These are phyloP conservation scores for Catostylus mosaicus DNA, from an alignment of 30 jellyfish, hydroid and myxozoan species.

Conservation along the genomic window DNA sequence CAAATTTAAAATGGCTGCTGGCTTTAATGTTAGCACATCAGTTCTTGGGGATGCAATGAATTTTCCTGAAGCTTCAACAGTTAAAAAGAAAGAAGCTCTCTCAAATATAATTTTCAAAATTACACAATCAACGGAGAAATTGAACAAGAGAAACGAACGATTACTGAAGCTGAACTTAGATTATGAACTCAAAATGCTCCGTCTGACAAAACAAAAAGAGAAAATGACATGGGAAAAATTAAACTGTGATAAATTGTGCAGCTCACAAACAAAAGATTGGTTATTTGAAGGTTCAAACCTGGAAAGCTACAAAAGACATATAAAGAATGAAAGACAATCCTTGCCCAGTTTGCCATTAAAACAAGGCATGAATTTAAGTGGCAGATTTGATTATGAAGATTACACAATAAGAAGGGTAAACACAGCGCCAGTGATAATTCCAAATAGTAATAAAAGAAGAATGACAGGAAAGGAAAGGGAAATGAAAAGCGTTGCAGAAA, in stretches of 20 bases:
- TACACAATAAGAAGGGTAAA: neutral
- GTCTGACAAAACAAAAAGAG: slow-evolving; percentile 26
- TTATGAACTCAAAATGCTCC: slow-evolving; percentile 44
- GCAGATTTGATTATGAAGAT: neutral
- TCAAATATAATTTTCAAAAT: slow-evolving; percentile 54
- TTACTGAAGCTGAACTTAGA: slow-evolving; percentile 36
- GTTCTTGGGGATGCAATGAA: slow-evolving; percentile 58
- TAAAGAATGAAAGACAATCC: neutral
- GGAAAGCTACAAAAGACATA: neutral
- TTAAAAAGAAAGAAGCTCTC: slow-evolving; percentile 54
- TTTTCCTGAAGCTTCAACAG: slow-evolving; percentile 54
- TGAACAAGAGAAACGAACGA: slow-evolving; percentile 36
- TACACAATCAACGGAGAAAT: slow-evolving; percentile 62
- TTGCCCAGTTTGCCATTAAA: neutral
- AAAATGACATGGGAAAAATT: slow-evolving; percentile 20
- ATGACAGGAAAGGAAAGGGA: neutral
- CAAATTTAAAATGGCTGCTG: neutral
- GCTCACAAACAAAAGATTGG: slow-evolving; percentile 21
- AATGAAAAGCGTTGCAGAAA: neutral
- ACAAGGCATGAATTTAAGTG: neutral
- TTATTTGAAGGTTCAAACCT: neutral
- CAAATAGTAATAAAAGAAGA: neutral
- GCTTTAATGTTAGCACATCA: neutral
- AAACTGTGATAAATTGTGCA: slow-evolving; percentile 33
- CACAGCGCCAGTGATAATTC: neutral